Conservation (phyloP, 1,140 invertebrate species). For the Lerema accius region DNA sequence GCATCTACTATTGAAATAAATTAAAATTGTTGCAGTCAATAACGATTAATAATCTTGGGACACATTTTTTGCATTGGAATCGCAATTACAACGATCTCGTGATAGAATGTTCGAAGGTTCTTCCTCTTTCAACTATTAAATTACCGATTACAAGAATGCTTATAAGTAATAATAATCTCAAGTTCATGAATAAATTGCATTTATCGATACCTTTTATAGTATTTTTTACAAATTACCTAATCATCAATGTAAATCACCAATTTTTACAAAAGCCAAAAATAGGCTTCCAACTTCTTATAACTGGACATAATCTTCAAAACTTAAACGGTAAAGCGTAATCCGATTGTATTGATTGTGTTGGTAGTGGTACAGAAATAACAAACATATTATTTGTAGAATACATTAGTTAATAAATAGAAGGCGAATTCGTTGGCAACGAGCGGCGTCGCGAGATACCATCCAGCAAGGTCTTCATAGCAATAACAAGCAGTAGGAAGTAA, state of each 20-base stretch:
- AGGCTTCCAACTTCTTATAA: no score
- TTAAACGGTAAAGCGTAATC: no score
- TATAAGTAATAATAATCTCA: no score
- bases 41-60: constrained; percentile 39
- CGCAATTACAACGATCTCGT: constrained; percentile 57
- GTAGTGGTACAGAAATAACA: neutral
- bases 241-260: no score
- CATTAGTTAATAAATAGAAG: constrained; percentile 36
- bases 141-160: neutral
- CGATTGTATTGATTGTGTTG: no score
- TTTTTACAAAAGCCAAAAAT: no score
- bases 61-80: constrained; percentile 47
- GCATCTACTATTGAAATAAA: constrained; percentile 27
- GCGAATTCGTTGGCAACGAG: constrained; percentile 53
- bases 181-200: constrained; percentile 20
- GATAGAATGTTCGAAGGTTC: constrained; percentile 69
- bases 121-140: constrained; percentile 52
- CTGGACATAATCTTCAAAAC: no score
- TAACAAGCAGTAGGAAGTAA: constrained; percentile 55
- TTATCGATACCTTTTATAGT: neutral
- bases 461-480: constrained; percentile 53
- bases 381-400: constrained; percentile 25
- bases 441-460: constrained; percentile 50
- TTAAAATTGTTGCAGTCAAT: constrained; percentile 40
- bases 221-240: neutral